Conservation (phyloP, 2,888 invertebrate genomes). For the Aethes cnicana region DNA sequence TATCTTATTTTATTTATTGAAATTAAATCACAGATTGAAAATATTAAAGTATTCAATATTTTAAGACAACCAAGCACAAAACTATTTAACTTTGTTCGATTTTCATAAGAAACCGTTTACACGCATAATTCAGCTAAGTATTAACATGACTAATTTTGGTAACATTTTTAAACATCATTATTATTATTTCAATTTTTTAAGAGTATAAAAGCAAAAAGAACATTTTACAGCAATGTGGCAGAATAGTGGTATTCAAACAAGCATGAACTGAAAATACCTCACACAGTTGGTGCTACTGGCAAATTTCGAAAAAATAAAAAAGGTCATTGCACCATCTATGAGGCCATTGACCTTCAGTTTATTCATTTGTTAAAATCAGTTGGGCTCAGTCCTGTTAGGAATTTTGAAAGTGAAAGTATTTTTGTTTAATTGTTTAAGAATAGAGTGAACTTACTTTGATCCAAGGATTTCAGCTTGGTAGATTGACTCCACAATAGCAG, state of each 20-base stretch:
- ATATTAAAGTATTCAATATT: too few relatives aligned
- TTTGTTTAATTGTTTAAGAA: conserved; percentile 1
- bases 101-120: too few relatives aligned
- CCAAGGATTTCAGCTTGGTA: conserved; percentile 93
- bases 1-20: too few relatives aligned
- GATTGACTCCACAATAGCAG: conserved; percentile 92
- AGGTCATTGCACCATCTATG: conserved; percentile 71
- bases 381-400: conserved; percentile 50
- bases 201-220: background rate
- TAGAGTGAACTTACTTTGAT: conserved; percentile 84
- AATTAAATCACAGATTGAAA: too few relatives aligned
- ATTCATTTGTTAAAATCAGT: conserved; percentile 72
- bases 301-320: conserved; percentile 57
- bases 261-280: background rate
- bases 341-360: conserved; percentile 63
- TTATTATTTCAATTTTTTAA: too few relatives aligned
- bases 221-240: background rate
- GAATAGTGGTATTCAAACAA: background rate
- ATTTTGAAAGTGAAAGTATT: conserved; percentile 42
- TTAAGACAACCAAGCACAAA: too few relatives aligned
- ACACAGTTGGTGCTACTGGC: conserved; percentile 40
- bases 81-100: too few relatives aligned
- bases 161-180: too few relatives aligned
- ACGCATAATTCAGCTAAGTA: too few relatives aligned
- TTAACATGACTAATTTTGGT: too few relatives aligned